A percentile compares a stretch with the other conserved stretches of the same genome.
These are phyloP conservation scores for Eristalinus aeneus DNA, from an alignment of 2,888 invertebrate species.

Conservation along the genomic window DNA sequence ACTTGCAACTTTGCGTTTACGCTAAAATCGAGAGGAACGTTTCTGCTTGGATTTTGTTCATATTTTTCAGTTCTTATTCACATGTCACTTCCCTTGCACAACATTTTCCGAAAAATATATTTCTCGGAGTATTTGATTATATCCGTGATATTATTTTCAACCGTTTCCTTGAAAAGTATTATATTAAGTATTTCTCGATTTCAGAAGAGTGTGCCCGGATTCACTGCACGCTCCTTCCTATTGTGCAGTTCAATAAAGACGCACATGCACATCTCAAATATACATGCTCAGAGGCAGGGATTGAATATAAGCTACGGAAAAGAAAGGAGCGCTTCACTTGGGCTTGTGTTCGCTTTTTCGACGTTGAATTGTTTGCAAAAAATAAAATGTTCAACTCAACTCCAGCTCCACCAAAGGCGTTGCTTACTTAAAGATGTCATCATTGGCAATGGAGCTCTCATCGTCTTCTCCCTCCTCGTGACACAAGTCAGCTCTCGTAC, in stretches of 20 bases:
- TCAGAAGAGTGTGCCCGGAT: not conserved
- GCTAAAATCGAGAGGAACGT: too few species aligned
- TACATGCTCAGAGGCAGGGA: not conserved
- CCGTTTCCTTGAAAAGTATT: not conserved
- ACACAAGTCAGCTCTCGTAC: slow-evolving; percentile 9
- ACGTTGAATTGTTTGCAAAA: not conserved
- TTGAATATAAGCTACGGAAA: not conserved
- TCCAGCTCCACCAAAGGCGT: not conserved
- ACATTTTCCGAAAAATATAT: not conserved
- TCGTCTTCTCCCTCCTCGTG: not conserved
- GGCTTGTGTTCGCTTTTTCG: not conserved
- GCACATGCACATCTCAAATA: not conserved
- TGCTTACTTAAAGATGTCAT: not conserved
- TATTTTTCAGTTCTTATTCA: not conserved
- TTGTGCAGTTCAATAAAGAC: not conserved
- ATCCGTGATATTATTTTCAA: not conserved
- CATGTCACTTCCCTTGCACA: not conserved
- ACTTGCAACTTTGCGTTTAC: too few species aligned
- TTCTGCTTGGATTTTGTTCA: too few species aligned
- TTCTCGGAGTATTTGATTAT: not conserved
- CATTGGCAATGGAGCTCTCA: not conserved
- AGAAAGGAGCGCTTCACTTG: not conserved
- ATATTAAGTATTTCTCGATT: not conserved
- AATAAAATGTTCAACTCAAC: not conserved
- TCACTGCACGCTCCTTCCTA: not conserved